Percentiles rank a stretch among this genome's conserved stretches.
Evolutionary conservation across 1,140 invertebrate species (phyloP).

Genomic region (Halesus radiatus): DNA sequence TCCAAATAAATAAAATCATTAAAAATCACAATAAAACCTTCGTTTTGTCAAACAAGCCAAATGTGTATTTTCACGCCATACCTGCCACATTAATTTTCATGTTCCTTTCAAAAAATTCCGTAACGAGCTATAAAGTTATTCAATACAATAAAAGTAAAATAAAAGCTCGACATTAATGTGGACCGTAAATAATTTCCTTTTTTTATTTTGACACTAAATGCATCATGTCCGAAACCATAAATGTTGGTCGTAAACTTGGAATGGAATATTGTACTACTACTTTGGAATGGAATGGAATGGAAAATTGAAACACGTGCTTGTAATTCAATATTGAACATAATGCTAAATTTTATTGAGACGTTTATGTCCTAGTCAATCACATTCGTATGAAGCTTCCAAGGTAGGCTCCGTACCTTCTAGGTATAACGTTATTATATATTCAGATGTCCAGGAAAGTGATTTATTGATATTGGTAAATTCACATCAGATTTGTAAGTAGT

Average conservation of each 20-base stretch:
- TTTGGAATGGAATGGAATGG: neutral
- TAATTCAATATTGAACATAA: constrained; percentile 17
- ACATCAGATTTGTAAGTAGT: too few species aligned
- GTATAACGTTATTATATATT: too few species aligned
- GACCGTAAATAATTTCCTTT: constrained; percentile 23
- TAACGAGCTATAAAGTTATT: constrained; percentile 27
- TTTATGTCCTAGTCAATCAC: constrained; percentile 20
- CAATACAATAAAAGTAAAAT: constrained; percentile 22
- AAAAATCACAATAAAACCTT: too few species aligned
- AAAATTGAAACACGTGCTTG: neutral
- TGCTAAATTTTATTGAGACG: constrained; percentile 26
- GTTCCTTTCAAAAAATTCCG: neutral
- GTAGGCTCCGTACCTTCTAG: neutral
- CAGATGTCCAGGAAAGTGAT: too few species aligned
- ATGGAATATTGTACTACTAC: neutral
- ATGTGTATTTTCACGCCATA: neutral
- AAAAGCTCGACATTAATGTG: constrained; percentile 22
- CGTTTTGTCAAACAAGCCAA: too few species aligned
- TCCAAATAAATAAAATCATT: too few species aligned
- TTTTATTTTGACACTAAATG: constrained; percentile 26
- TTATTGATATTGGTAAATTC: too few species aligned
- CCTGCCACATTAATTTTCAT: neutral
- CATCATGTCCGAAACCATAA: constrained; percentile 18
- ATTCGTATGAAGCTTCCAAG: neutral
- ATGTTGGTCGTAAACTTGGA: neutral